phyloP scores from a whole-genome alignment of 2,797 vertebrate genomes.

The Protonibea diacanthus region DNA sequence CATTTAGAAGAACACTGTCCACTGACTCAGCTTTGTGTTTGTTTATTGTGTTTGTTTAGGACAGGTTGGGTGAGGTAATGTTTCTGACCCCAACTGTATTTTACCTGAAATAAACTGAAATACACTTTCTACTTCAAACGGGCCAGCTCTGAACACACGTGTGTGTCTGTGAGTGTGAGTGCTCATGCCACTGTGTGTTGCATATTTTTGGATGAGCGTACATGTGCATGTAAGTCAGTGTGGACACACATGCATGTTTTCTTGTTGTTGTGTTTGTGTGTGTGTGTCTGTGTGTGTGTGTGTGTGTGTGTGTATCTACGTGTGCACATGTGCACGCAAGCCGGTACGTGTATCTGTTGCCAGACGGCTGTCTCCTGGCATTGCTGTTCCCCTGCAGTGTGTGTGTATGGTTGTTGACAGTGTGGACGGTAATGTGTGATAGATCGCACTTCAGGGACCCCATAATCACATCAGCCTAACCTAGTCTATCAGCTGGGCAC shows the following conservation, averaged over 20 bases:
- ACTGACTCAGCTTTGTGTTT: constrained; percentile 9
- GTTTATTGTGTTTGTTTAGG: constrained; percentile 20
- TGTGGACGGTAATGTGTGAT: constrained; percentile 90
- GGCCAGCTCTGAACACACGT: neutral
- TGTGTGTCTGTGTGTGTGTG: constrained; percentile 20
- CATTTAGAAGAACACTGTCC: neutral
- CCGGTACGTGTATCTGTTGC: constrained; percentile 74
- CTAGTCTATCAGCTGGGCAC: constrained; percentile 88
- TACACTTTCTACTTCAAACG: constrained; percentile 44
- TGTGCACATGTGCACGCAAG: constrained; percentile 69
- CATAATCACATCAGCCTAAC: constrained; percentile 90
- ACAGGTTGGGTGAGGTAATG: constrained; percentile 13
- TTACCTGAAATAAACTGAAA: constrained; percentile 38
- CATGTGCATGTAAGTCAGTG: constrained; percentile 11
- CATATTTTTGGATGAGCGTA: constrained; percentile 21
- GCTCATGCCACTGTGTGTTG: constrained; percentile 19
- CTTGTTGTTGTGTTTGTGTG: constrained; percentile 25
- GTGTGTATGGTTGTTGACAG: constrained; percentile 88
- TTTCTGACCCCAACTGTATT: constrained; percentile 41
- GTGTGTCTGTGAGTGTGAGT: neutral
- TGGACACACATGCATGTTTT: constrained; percentile 19
- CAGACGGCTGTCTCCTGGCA: constrained; percentile 88
- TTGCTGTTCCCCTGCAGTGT: constrained; percentile 85
- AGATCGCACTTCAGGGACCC: constrained; percentile 89
- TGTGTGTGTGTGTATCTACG: constrained; percentile 44